These are phyloP conservation scores for Lissocephala sabroskyi DNA, from an alignment of 2,888 invertebrate genomes.

Conservation along the genomic window DNA sequence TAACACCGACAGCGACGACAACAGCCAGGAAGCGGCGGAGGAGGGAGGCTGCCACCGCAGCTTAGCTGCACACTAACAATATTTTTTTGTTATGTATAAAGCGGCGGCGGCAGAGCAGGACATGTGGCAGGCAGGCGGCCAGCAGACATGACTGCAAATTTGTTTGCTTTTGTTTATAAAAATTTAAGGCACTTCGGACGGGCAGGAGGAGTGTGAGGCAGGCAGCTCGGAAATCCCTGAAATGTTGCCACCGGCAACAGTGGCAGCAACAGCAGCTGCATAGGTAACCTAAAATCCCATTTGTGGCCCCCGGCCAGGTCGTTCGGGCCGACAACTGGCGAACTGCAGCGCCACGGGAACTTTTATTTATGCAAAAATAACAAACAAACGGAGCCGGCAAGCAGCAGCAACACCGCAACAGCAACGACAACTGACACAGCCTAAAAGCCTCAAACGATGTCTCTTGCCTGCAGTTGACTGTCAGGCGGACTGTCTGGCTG, in stretches of 20 bases:
- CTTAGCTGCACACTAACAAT: conserved; percentile 17
- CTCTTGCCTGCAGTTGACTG: too few relatives aligned
- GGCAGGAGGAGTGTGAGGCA: too few relatives aligned
- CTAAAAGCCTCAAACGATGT: conserved; percentile 46
- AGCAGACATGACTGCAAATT: conserved; percentile 47
- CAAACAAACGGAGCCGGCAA: conserved; percentile 41
- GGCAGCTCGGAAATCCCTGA: conserved; percentile 27
- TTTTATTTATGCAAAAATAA: conserved; percentile 64
- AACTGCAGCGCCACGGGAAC: too few relatives aligned
- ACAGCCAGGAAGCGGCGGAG: conserved; percentile 4
- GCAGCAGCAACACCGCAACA: conserved; percentile 20
- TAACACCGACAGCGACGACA: background rate
- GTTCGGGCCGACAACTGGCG: too few relatives aligned
- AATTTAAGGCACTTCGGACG: conserved; percentile 60
- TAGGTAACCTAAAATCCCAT: conserved; percentile 54
- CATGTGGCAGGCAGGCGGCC: conserved; percentile 2
- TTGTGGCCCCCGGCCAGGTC: conserved; percentile 32
- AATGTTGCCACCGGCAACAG: conserved; percentile 21
- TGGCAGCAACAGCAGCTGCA: conserved; percentile 10
- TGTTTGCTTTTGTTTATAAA: conserved; percentile 60
- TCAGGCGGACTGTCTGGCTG: too few relatives aligned
- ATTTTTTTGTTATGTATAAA: conserved; percentile 14
- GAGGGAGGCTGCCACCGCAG: background rate
- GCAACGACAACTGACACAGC: conserved; percentile 16
- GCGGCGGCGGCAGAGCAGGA: too few relatives aligned